Base-by-base conservation (phyloP, 2,113 vertebrate species). In the Andinoacara biseriatus region DNA sequence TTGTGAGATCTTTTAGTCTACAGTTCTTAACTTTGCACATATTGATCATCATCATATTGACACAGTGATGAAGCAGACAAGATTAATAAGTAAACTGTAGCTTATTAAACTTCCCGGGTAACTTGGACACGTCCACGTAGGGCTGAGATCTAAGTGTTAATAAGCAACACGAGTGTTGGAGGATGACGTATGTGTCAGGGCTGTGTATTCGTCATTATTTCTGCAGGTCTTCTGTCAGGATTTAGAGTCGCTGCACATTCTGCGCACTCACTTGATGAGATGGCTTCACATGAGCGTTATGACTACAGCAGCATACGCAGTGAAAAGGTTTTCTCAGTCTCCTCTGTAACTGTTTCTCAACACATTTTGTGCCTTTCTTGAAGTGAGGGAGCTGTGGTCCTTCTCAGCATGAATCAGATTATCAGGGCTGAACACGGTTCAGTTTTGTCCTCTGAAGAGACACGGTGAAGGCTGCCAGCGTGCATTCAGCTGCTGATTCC, bases 391-490 rank as follows among this genome's bases (percentile, higher is more conserved):
- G 22, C 43, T 43, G 22, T 11, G 22, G 58, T 11, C 1, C 17
- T 54, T 58, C 63, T 75, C 62, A 76, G 46, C 35, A 49, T 10
- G 46, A 33, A 33, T 38, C 33, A 58, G 62, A 76, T 85, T 54
- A 76, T 26, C 62, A 33, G 49, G 22, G 57, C 60, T 91, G 56
- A 43, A 65, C 77, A 56, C 43, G 77, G 78, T 60, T 59, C 80
- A 35, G 76, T 77, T 58, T 72, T 15, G 58, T 65, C 58, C 35
- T 61, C 29, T 54, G 24, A 80, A 56, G 2, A 11, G 75, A 78
- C n/a, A 1, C 24, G 52, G 43, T 14, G 13, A 67, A 46, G 15
- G 40, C 74, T 52, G 52, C 46, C 63, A n/a, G 52, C 58, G 56
- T 15, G 1, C 20, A 13, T 60, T 33, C 43, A 49, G 35, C 52